A percentile compares a stretch with the other conserved stretches of the same genome.
Conservation (phyloP, 1,140 invertebrate genomes). For the Platorchestia sp. region DNA sequence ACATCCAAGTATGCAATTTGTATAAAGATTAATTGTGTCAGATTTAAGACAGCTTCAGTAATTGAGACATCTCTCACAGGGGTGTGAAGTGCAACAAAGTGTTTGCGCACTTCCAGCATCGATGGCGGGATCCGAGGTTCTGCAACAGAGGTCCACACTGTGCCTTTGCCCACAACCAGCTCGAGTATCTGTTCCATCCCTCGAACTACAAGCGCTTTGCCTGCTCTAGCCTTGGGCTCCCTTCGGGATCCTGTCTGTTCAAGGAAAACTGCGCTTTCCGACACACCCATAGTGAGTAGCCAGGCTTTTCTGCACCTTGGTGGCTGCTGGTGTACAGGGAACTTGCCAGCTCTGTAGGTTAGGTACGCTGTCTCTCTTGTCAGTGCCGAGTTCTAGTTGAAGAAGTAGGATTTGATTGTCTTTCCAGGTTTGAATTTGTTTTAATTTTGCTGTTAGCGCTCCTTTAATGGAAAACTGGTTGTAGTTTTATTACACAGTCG, state of each 20-base stretch:
- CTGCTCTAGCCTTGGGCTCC: not conserved
- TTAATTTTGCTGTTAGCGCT: too few species aligned
- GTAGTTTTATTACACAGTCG: too few species aligned
- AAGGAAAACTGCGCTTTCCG: slow-evolving; percentile 28
- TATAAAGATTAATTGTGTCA: too few species aligned
- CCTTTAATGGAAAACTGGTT: too few species aligned
- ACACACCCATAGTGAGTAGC: not conserved
- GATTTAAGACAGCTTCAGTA: too few species aligned
- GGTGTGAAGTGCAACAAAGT: slow-evolving; percentile 33
- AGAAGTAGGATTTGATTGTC: too few species aligned
- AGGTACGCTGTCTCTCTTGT: too few species aligned
- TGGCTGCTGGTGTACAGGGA: too few species aligned
- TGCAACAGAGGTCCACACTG: not conserved
- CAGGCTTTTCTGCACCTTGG: not conserved
- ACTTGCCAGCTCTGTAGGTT: too few species aligned
- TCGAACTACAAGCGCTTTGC: slow-evolving; percentile 35
- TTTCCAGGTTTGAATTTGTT: too few species aligned
- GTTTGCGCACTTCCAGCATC: not conserved
- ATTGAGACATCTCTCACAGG: not conserved
- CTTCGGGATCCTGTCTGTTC: not conserved
- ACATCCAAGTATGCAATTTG: not conserved
- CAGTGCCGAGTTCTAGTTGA: too few species aligned
- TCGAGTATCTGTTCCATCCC: slow-evolving; percentile 40
- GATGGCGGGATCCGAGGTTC: not conserved
- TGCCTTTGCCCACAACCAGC: slow-evolving; percentile 27